phyloP scores from a whole-genome alignment of 2,888 invertebrate species.

The Mimas tiliae region DNA sequence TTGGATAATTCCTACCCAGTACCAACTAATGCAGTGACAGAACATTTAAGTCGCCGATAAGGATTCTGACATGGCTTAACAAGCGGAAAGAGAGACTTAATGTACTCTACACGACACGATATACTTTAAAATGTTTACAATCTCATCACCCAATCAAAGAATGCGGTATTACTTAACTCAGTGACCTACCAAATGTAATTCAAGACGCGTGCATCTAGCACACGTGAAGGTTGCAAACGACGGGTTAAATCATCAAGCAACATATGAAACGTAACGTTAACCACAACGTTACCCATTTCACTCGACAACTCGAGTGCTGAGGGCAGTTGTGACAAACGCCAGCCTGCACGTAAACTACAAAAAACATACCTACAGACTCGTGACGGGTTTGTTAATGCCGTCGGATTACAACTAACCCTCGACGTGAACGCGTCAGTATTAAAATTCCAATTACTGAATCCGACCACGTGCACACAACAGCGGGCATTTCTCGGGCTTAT shows the following conservation, averaged over 20 bases:
- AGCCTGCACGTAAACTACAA: slow-evolving; percentile 55
- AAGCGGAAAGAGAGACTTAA: slow-evolving; percentile 20
- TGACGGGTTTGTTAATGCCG: slow-evolving; percentile 74
- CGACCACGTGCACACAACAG: slow-evolving; percentile 58
- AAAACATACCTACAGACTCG: slow-evolving; percentile 55
- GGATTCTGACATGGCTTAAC: slow-evolving; percentile 19
- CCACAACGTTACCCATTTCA: slow-evolving; percentile 59
- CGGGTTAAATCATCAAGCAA: background rate
- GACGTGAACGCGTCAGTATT: slow-evolving; percentile 46
- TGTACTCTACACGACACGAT: background rate
- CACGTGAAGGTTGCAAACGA: slow-evolving; percentile 20
- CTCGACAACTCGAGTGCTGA: slow-evolving; percentile 57
- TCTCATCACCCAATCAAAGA: slow-evolving; percentile 12
- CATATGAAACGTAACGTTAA: background rate
- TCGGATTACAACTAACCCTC: slow-evolving; percentile 63
- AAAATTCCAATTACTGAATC: slow-evolving; percentile 66
- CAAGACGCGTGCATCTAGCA: slow-evolving; percentile 9
- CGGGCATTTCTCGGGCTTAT: slow-evolving; percentile 65
- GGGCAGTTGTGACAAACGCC: slow-evolving; percentile 55
- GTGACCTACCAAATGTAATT: slow-evolving; percentile 6
- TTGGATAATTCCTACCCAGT: background rate
- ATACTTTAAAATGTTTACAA: slow-evolving; percentile 1
- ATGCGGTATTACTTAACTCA: background rate
- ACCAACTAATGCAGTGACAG: slow-evolving; percentile 13
- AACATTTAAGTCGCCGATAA: slow-evolving; percentile 15